These are phyloP conservation scores for Drosophila pseudoananassae DNA, from an alignment of 1,140 invertebrate genomes.

Conservation along the genomic window DNA sequence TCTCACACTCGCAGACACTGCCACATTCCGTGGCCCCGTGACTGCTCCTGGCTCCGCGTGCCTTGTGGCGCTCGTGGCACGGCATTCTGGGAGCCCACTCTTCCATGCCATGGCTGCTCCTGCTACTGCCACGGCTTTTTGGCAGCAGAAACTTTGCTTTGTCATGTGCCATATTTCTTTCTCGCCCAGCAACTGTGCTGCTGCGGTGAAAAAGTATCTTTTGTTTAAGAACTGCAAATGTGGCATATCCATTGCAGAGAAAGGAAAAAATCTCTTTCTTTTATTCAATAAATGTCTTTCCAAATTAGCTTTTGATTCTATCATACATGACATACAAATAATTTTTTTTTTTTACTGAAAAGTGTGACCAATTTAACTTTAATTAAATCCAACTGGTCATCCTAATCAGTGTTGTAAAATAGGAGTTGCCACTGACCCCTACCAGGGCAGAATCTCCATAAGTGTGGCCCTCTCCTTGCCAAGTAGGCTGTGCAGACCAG, in stretches of 20 bases:
- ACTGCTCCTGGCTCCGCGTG: conserved; percentile 2
- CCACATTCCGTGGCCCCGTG: conserved; percentile 34
- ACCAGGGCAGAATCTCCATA: background rate
- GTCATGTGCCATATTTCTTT: conserved; percentile 75
- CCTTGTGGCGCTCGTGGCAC: conserved; percentile 7
- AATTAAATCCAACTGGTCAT: background rate
- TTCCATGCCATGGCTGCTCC: conserved; percentile 42
- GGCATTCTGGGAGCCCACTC: conserved; percentile 57
- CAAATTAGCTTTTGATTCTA: conserved; percentile 2
- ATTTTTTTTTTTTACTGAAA: too few relatives aligned
- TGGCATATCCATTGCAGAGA: conserved; percentile 1
- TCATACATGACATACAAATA: background rate
- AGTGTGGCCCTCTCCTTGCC: background rate
- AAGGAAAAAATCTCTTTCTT: conserved; percentile 5
- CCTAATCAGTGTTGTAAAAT: background rate
- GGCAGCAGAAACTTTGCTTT: conserved; percentile 71
- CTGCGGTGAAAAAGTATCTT: conserved; percentile 54
- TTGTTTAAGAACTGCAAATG: conserved; percentile 55
- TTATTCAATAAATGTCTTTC: background rate
- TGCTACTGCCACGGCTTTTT: conserved; percentile 61
- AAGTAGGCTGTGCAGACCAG: background rate
- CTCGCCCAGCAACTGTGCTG: conserved; percentile 32
- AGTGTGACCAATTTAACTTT: background rate
- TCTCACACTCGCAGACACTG: conserved; percentile 45
- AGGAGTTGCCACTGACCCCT: background rate